Percentiles rank a stretch among this genome's conserved stretches.
These are phyloP conservation scores for Trichonephila inaurata DNA, from an alignment of 1,140 invertebrate species.

Conservation along the genomic window DNA sequence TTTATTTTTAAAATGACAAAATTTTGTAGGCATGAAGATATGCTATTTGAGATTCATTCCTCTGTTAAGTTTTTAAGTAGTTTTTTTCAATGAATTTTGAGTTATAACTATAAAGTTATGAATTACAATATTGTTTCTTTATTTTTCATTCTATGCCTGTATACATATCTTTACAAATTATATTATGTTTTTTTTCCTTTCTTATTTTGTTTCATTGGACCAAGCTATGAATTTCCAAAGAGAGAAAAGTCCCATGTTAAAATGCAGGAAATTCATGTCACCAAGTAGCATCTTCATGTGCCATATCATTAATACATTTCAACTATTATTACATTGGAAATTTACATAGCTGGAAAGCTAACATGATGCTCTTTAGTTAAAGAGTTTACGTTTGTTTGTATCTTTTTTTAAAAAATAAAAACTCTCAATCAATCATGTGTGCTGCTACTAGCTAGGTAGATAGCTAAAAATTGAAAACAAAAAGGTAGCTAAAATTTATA, in stretches of 20 bases:
- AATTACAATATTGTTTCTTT: neutral
- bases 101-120: too few relatives aligned
- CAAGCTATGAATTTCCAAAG: constrained; percentile 11
- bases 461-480: neutral
- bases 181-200: neutral
- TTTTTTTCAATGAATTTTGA: too few relatives aligned
- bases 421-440: constrained; percentile 27
- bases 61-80: neutral
- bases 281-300: constrained; percentile 53
- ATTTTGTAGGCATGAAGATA: neutral
- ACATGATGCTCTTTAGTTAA: constrained; percentile 43
- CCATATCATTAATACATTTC: constrained; percentile 55
- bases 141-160: neutral
- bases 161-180: neutral
- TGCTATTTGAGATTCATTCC: neutral
- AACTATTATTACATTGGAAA: constrained; percentile 2
- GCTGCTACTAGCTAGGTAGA: constrained; percentile 29
- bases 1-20: constrained; percentile 18
- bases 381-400: constrained; percentile 50
- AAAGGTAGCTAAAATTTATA: constrained; percentile 41
- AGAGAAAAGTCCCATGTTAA: neutral
- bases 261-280: constrained; percentile 8
- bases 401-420: constrained; percentile 23
- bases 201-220: constrained; percentile 11
- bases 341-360: neutral